A percentile compares a stretch with the other conserved stretches of the same genome.
Conservation (phyloP, 2,113 vertebrate genomes). For the Lanius ludovicianus region DNA sequence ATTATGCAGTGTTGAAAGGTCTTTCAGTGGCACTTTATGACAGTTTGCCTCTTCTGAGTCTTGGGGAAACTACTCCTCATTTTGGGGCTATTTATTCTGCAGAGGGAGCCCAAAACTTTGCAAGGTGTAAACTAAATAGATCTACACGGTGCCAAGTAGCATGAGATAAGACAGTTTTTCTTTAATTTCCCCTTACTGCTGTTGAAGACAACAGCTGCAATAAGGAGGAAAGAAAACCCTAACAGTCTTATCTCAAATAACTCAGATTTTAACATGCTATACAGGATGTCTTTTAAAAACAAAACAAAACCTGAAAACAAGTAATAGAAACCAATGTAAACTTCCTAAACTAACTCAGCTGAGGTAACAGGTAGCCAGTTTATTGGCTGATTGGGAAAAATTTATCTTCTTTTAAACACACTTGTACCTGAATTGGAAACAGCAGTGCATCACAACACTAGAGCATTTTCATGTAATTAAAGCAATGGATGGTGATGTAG, state of each 20-base stretch:
- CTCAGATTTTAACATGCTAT: slow-evolving; percentile 73
- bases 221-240: slow-evolving; percentile 20
- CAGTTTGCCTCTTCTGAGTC: slow-evolving; percentile 75
- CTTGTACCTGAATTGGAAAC: slow-evolving; percentile 87
- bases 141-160: slow-evolving; percentile 70
- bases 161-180: slow-evolving; percentile 56
- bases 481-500: slow-evolving; percentile 81
- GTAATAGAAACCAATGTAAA: slow-evolving; percentile 86
- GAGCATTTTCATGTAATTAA: slow-evolving; percentile 82
- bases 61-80: slow-evolving; percentile 73
- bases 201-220: slow-evolving; percentile 37
- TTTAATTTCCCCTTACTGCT: slow-evolving; percentile 58
- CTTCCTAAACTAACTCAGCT: slow-evolving; percentile 88
- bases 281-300: slow-evolving; percentile 79
- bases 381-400: slow-evolving; percentile 81
- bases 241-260: slow-evolving; percentile 58
- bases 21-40: slow-evolving; percentile 77
- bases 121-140: slow-evolving; percentile 69
- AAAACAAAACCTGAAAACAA: slow-evolving; percentile 80
- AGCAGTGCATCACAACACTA: slow-evolving; percentile 84
- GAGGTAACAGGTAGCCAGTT: slow-evolving; percentile 92
- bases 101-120: slow-evolving; percentile 73
- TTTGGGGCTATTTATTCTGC: slow-evolving; percentile 61
- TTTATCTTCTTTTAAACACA: slow-evolving; percentile 80
- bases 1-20: slow-evolving; percentile 79